Conservation (phyloP, 2,888 invertebrate genomes). For the Dorcus hopei region DNA sequence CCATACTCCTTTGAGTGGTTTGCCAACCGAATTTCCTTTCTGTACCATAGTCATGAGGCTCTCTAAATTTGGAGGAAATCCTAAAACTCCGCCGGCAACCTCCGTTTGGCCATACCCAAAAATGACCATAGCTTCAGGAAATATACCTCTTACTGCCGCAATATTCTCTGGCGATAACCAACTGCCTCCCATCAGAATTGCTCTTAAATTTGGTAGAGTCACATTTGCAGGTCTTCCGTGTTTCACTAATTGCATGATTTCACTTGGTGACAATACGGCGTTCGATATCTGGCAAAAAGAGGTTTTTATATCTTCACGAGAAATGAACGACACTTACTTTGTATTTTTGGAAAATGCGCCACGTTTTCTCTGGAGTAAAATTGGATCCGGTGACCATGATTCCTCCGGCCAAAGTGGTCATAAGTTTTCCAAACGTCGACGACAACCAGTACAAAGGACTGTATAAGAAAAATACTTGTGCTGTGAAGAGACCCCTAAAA, state of each 20-base stretch:
- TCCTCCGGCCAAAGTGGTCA: neutral
- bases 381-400: neutral
- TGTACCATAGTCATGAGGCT: neutral
- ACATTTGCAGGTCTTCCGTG: conserved; percentile 1
- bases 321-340: neutral
- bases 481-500: too few species aligned
- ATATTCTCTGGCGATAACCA: conserved; percentile 5
- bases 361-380: conserved; percentile 8
- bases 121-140: neutral
- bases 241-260: conserved; percentile 3
- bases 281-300: too few species aligned
- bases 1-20: conserved; percentile 6
- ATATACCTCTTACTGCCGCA: neutral
- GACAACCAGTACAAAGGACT: too few species aligned
- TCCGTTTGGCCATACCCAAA: conserved; percentile 11
- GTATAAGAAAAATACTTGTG: too few species aligned
- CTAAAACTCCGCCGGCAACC: neutral
- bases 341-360: conserved; percentile 8
- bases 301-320: neutral
- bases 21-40: conserved; percentile 2
- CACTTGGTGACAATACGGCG: conserved; percentile 3
- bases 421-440: neutral
- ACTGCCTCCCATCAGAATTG: conserved; percentile 1
- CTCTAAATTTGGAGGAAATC: neutral
- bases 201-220: neutral